Evolutionary conservation across 2,888 invertebrate genomes (phyloP).

Genomic region (Teleiodes luculella): DNA sequence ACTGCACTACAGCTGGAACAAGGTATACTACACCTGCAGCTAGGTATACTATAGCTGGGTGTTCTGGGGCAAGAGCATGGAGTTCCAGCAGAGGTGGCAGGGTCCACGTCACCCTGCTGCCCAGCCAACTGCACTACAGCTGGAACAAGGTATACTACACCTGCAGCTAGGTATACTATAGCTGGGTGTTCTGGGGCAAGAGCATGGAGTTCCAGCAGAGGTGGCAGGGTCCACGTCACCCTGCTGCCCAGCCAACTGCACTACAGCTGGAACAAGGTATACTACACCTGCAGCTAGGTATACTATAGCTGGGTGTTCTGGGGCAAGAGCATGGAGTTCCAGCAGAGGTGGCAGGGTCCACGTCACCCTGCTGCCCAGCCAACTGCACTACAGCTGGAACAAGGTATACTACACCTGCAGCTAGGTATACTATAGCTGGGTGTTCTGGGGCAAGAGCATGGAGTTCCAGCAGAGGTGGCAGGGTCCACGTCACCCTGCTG

Average conservation of each 20-base stretch:
- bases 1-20: slow-evolving; percentile 87
- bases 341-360: no score
- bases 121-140: slow-evolving; percentile 83
- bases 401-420: no score
- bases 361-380: no score
- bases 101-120: slow-evolving; percentile 81
- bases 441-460: no score
- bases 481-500: no score
- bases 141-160: slow-evolving; percentile 82
- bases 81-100: slow-evolving; percentile 88
- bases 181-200: slow-evolving; percentile 95
- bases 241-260: slow-evolving; percentile 81
- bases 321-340: no score
- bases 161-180: slow-evolving; percentile 88
- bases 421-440: no score
- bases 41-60: slow-evolving; percentile 90
- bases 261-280: slow-evolving; percentile 87
- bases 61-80: slow-evolving; percentile 95
- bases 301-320: no score
- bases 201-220: slow-evolving; percentile 93
- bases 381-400: no score
- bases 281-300: no score
- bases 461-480: no score
- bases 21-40: slow-evolving; percentile 79
- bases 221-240: slow-evolving; percentile 83